Base-by-base conservation (phyloP, 2,113 vertebrate genomes). In the Dasypus novemcinctus region DNA sequence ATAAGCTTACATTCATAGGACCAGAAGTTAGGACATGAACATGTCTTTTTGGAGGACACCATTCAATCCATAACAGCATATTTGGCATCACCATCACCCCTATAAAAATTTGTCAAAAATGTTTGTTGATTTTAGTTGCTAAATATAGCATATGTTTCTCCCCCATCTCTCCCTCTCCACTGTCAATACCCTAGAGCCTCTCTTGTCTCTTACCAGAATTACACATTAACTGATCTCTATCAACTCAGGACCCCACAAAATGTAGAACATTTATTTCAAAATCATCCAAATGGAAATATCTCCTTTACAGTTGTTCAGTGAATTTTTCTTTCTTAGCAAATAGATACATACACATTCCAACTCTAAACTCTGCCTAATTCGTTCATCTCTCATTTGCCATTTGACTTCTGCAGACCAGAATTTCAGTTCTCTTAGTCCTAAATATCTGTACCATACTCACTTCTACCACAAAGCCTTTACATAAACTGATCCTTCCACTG, bases 201-300 rank as follows among this genome's bases (percentile, higher is more conserved):
- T 54, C 72, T 74, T 1, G 36, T 63, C 21, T 46, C 29, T 69
- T 79, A 43, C 29, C 52, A 41, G 43, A 23, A 72, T 78, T 76
- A 54, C 63, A 36, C 36, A 38, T 79, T 71, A 93, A 90, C 36
- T n/a, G 14, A 54, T 82, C 54, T 74, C 61, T 46, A 75, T 81
- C 31, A 75, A 75, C 20, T 86, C 46, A 69, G 25, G 79, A 3
- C 29, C 3, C 5, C 20, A 80, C 25, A 74, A 92, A 46, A 38
- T 79, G 31, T 49, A 61, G 20, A 52, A n/a, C 2, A 46, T 49
- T 87, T 46, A 83, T 59, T 82, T 92, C 74, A n/a, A 87, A 90
- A 49, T 63, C 79, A 14, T 80, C 49, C 90, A 33, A 78, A 83
- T 2, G 57, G 36, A 89, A 90, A 49, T 52, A 21, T 49, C 52